These are phyloP conservation scores for Piaya cayana DNA, from an alignment of 2,113 vertebrate genomes.

Conservation along the genomic window DNA sequence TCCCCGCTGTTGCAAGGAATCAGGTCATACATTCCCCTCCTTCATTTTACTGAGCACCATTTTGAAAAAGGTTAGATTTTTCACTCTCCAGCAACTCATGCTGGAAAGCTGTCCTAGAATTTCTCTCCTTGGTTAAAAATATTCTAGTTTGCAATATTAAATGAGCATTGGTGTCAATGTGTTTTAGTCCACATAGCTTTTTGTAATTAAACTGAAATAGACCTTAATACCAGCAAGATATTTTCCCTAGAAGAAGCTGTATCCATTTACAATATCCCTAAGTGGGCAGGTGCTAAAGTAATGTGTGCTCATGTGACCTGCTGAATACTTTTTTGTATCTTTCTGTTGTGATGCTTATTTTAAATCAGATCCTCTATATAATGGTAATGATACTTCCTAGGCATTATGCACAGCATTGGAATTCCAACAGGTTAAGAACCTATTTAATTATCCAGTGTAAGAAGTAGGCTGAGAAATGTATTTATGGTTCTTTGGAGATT, in stretches of 20 bases:
- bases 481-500: slow-evolving; percentile 1
- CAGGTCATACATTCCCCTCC: neutral
- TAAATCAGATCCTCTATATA: neutral
- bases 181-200: neutral
- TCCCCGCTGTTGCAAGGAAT: neutral
- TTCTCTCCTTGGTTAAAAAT: neutral
- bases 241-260: neutral
- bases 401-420: neutral
- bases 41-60: neutral
- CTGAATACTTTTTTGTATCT: neutral
- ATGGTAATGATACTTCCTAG: neutral
- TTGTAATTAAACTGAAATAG: neutral
- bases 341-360: neutral
- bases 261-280: neutral
- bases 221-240: neutral
- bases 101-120: neutral
- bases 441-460: neutral
- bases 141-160: neutral
- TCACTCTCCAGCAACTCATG: neutral
- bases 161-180: neutral
- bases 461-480: slow-evolving; percentile 15
- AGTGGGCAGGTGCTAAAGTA: neutral
- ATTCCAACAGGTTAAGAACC: neutral
- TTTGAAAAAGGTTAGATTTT: neutral
- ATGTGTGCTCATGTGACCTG: neutral